Percentiles rank a stretch among this genome's conserved stretches.
These are phyloP conservation scores for Tenthredo amoena DNA, from an alignment of 2,888 invertebrate species.

Conservation along the genomic window DNA sequence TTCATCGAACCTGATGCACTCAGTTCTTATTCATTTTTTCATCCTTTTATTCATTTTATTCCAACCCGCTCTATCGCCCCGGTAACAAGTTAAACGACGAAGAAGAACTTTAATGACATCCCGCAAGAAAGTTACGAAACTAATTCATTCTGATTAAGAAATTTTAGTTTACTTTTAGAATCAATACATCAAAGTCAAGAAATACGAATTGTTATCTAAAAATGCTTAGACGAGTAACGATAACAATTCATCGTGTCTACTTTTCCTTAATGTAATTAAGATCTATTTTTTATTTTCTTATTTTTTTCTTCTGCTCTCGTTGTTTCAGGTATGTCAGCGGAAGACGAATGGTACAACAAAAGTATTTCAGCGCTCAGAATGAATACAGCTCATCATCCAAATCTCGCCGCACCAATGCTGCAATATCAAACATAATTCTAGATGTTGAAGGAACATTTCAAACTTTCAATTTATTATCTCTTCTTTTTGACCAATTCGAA, in stretches of 20 bases:
- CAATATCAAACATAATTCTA: slow-evolving; percentile 97
- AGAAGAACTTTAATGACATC: neutral
- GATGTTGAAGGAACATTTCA: slow-evolving; percentile 58
- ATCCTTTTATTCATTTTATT: slow-evolving; percentile 12
- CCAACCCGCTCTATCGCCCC: neutral
- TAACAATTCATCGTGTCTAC: neutral
- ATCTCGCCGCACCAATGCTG: slow-evolving; percentile 96
- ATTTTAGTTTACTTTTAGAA: neutral
- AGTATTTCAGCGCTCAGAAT: slow-evolving; percentile 97
- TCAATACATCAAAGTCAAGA: neutral
- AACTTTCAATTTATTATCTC: neutral
- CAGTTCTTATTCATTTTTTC: slow-evolving; percentile 9
- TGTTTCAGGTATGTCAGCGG: slow-evolving; percentile 90
- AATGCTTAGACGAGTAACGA: neutral
- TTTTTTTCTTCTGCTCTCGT: neutral
- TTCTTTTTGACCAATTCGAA: neutral
- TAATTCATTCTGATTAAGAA: slow-evolving; percentile 23
- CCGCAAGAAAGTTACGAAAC: neutral
- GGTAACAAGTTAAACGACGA: neutral
- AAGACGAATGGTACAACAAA: slow-evolving; percentile 99
- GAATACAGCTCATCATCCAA: slow-evolving; percentile 97
- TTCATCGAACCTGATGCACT: slow-evolving; percentile 51
- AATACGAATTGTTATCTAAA: neutral
- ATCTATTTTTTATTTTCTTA: neutral
- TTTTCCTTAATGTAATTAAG: neutral